phyloP scores from a whole-genome alignment of 2,113 vertebrate genomes.

The Pampusana beccarii region DNA sequence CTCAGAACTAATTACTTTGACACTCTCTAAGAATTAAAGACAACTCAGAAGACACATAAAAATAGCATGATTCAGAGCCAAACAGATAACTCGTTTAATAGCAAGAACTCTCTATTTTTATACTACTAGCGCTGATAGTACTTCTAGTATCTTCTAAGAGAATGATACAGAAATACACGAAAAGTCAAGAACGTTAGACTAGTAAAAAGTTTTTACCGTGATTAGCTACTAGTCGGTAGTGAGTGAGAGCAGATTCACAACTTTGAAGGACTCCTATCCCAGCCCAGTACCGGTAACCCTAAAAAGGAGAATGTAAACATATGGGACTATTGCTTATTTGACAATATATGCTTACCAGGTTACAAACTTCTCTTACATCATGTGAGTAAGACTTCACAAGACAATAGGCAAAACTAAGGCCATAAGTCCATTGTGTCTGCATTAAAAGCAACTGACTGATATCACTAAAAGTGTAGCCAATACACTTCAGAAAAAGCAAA shows the following conservation, averaged over 20 bases:
- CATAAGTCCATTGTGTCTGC: background rate
- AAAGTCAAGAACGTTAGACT: background rate
- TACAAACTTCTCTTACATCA: background rate
- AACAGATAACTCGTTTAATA: background rate
- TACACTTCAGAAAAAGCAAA: background rate
- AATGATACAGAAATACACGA: background rate
- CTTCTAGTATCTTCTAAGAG: background rate
- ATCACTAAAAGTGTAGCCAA: background rate
- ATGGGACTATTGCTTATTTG: background rate
- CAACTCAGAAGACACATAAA: background rate
- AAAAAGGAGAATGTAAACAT: background rate
- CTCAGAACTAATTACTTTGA: background rate
- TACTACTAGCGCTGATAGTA: background rate
- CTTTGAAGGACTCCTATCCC: conserved; percentile 97
- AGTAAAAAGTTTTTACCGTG: conserved; percentile 80
- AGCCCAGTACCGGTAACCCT: conserved; percentile 98
- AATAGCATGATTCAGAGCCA: background rate
- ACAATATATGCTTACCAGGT: background rate
- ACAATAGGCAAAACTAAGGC: background rate
- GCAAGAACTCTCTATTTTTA: background rate
- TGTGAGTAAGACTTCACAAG: background rate
- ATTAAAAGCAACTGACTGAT: background rate
- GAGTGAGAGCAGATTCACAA: conserved; percentile 96
- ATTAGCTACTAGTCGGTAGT: conserved; percentile 95
- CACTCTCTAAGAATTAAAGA: background rate